These are phyloP conservation scores for Leucoraja ocellata DNA, from an alignment of 2,797 vertebrate species.

Conservation along the genomic window DNA sequence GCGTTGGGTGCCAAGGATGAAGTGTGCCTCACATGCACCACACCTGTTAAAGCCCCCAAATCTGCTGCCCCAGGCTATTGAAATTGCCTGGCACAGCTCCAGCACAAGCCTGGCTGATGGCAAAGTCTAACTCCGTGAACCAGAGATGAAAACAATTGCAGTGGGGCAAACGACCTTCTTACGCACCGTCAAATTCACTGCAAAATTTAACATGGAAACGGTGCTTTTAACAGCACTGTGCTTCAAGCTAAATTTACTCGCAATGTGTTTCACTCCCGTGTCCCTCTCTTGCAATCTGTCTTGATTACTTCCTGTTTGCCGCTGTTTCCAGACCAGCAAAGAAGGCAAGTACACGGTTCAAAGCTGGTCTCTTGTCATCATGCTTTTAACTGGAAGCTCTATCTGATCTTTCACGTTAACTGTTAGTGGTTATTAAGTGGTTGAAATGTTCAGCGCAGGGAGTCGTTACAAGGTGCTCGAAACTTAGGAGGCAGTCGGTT, in stretches of 20 bases:
- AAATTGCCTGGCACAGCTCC: neutral
- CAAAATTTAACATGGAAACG: neutral
- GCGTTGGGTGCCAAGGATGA: neutral
- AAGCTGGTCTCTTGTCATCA: neutral
- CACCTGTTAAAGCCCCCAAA: neutral
- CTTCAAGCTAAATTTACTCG: neutral
- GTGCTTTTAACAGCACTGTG: neutral
- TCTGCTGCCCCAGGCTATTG: too few relatives aligned
- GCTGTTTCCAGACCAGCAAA: slow-evolving; percentile 2
- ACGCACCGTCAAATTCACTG: neutral
- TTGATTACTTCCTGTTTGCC: slow-evolving; percentile 30
- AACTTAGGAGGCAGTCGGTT: neutral
- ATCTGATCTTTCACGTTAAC: neutral
- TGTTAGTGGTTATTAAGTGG: neutral
- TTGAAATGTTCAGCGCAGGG: neutral
- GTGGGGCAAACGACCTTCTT: neutral
- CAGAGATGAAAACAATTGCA: neutral
- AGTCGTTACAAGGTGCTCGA: neutral
- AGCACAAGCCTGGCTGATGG: neutral
- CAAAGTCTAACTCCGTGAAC: neutral
- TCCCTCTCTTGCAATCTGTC: slow-evolving; percentile 21
- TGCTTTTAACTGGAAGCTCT: neutral
- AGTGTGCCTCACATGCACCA: neutral
- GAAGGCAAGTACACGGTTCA: slow-evolving; percentile 20
- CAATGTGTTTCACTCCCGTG: neutral